Base-by-base conservation (phyloP, 2,113 vertebrate genomes). In the Trematocara marginatum region DNA sequence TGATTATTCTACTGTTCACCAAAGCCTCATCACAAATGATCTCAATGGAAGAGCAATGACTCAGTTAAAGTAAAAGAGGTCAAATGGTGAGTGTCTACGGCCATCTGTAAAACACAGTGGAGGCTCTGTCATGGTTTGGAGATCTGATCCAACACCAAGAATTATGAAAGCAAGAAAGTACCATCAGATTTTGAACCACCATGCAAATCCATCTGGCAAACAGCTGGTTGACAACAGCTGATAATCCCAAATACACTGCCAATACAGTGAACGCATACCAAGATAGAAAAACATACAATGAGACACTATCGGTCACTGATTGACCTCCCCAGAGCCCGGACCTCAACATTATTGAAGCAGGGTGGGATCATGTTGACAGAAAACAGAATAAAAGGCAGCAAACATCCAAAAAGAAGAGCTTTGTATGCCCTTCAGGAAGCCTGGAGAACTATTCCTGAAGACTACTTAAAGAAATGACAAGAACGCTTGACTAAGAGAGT, bases 51-150 rank as follows among this genome's bases (percentile, higher is more conserved):
- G 16, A 35, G 0, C 31, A 64, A 0, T n/a, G 31, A n/a, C 31
- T 35, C 59, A n/a, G 16, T 18, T 61, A 64, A 64, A 35, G 59
- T 64, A 64, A 64, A 35, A 61, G 15, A 61, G 57, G 29, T 34
- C 29, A 61, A 61, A 61, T 0, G 15, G 57, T 10, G 57, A 34
- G 29, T 34, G 29, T 61, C 57, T 61, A 34, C 2, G 0, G 29
- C 57, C 57, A 61, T 61, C 57, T 61, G 57, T 61, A 61, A 61
- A 61, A 61, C 57, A 61, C 29, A 61, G 57, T 18, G 29, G 57
- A 10, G 57, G 57, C 57, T 61, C 57, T 61, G 57, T n/a, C 16
- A 35, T 35, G 57, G 16, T 35, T 1, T n/a, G 57, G 31, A 35
- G 57, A 61, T 6, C 16, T 61, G 31, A 61, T 35, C 57, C 57